Evolutionary conservation across 2,113 vertebrate genomes (phyloP).

Genomic region (Calyptomena viridis): DNA sequence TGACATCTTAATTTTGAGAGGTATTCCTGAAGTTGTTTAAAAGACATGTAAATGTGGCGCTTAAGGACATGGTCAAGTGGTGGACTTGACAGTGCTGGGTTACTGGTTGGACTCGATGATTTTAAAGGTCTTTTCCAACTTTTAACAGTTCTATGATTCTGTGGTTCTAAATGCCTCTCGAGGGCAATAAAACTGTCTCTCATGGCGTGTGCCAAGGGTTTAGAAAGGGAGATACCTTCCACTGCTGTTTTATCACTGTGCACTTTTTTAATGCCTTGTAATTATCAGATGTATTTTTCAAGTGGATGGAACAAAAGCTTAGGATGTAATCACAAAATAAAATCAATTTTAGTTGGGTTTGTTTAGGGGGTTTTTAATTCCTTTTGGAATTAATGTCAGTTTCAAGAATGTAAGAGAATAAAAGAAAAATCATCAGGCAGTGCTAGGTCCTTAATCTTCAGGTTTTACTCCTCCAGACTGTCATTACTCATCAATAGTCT

Average conservation of each 20-base stretch:
- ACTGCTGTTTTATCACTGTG: neutral
- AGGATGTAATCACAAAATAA: neutral
- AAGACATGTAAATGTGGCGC: neutral
- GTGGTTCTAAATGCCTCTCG: neutral
- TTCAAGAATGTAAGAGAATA: neutral
- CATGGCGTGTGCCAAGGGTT: neutral
- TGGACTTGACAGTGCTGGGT: neutral
- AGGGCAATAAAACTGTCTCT: neutral
- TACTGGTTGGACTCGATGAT: neutral
- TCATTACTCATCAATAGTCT: neutral
- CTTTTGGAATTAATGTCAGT: neutral
- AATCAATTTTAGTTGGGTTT: neutral
- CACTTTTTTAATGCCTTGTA: neutral
- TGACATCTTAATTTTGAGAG: neutral
- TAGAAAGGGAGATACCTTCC: neutral
- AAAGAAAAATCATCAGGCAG: neutral
- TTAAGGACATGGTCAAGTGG: neutral
- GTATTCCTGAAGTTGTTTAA: neutral
- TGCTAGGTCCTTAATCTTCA: neutral
- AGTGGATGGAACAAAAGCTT: neutral
- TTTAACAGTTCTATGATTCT: neutral
- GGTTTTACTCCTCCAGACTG: slow-evolving; percentile 18
- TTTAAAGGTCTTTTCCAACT: neutral
- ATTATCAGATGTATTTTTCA: neutral
- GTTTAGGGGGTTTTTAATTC: fast-evolving